phyloP scores from a whole-genome alignment of 1,140 invertebrate species.

The Sarcophaga peregrina region DNA sequence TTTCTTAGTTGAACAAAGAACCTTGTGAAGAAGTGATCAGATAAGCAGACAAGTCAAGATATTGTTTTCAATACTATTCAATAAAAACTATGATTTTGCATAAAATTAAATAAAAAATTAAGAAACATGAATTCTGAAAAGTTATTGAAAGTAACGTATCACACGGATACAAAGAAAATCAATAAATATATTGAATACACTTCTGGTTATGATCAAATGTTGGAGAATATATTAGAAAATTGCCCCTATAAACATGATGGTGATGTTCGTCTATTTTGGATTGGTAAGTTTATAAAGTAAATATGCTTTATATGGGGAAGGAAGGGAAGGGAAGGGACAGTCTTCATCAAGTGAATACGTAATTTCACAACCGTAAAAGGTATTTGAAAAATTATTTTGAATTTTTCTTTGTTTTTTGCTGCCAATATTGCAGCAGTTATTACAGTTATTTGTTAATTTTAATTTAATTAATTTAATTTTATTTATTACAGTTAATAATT shows the following conservation, averaged over 20 bases:
- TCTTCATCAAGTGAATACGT: too few relatives aligned
- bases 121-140: slow-evolving; percentile 52
- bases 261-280: slow-evolving; percentile 56
- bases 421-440: too few relatives aligned
- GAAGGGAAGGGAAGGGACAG: too few relatives aligned
- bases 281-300: slow-evolving; percentile 61
- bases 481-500: too few relatives aligned
- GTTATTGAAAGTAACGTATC: slow-evolving; percentile 59
- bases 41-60: background rate
- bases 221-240: slow-evolving; percentile 52
- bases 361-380: too few relatives aligned
- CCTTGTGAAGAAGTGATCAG: background rate
- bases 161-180: too few relatives aligned
- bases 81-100: too few relatives aligned
- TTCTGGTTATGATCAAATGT: slow-evolving; percentile 45
- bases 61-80: too few relatives aligned
- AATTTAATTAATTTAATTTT: too few relatives aligned
- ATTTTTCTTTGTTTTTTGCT: too few relatives aligned
- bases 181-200: slow-evolving; percentile 58
- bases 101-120: slow-evolving; percentile 25
- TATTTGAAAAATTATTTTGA: background rate
- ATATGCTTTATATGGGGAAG: too few relatives aligned
- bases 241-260: slow-evolving; percentile 51
- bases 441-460: too few relatives aligned
- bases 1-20: background rate